Percentiles rank a stretch among this genome's conserved stretches.
These are phyloP conservation scores for Cataglyphis cursor DNA, from an alignment of 2,888 invertebrate species.

Conservation along the genomic window DNA sequence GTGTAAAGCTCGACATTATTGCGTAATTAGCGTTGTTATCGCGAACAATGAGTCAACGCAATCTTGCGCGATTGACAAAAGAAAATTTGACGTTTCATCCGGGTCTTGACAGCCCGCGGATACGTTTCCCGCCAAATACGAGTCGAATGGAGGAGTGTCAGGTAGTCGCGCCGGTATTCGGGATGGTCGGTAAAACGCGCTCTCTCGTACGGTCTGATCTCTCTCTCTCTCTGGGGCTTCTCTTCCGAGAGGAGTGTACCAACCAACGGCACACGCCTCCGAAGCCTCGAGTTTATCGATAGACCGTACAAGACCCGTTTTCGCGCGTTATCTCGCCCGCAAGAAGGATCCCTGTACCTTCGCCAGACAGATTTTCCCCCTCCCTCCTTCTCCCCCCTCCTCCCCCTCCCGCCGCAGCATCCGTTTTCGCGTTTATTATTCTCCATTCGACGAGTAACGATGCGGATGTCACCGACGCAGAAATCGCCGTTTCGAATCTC, in stretches of 20 bases:
- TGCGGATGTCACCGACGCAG: conserved; percentile 60
- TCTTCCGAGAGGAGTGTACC: conserved; percentile 56
- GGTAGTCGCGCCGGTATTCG: conserved; percentile 41
- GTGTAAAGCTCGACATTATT: conserved; percentile 38
- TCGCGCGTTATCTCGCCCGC: not conserved
- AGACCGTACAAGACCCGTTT: conserved; percentile 32
- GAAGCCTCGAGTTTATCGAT: conserved; percentile 45
- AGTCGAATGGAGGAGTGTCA: conserved; percentile 62
- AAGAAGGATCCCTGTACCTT: conserved; percentile 15
- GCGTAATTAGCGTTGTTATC: not conserved
- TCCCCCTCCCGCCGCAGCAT: not conserved
- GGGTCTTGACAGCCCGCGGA: conserved; percentile 19
- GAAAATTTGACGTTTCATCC: not conserved
- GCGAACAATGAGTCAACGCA: not conserved
- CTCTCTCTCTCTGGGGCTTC: conserved; percentile 10
- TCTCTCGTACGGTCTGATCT: not conserved
- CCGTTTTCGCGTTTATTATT: not conserved
- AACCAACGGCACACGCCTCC: conserved; percentile 42
- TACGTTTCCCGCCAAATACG: conserved; percentile 59
- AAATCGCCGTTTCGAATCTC: conserved; percentile 69
- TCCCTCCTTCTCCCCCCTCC: not conserved
- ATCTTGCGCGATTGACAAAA: not conserved
- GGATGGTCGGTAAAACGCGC: conserved; percentile 34
- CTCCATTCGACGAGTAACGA: conserved; percentile 12
- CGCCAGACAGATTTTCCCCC: not conserved